These are phyloP conservation scores for Cheilosia grossa DNA, from an alignment of 2,888 invertebrate genomes.

Conservation along the genomic window DNA sequence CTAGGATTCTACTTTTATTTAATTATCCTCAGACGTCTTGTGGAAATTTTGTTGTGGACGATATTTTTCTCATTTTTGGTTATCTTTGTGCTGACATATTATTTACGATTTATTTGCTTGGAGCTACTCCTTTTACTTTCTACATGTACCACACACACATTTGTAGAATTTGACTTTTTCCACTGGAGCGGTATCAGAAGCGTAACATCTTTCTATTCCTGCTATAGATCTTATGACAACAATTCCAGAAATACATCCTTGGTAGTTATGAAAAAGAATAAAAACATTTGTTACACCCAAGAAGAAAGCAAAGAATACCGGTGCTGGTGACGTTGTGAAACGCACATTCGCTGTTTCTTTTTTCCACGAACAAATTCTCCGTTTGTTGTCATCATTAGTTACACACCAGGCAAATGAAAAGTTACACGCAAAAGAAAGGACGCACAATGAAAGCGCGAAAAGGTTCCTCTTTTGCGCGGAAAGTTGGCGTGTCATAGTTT, in stretches of 20 bases:
- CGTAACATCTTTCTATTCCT: background rate
- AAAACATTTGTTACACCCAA: conserved; percentile 36
- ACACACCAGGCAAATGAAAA: conserved; percentile 1
- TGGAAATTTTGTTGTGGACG: background rate
- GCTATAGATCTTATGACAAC: conserved; percentile 4
- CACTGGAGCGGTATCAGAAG: conserved; percentile 5
- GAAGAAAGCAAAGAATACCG: background rate
- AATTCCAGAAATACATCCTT: conserved; percentile 24
- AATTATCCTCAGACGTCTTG: conserved; percentile 18
- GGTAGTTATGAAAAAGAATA: conserved; percentile 34
- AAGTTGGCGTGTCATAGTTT: background rate
- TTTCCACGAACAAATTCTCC: conserved; percentile 14
- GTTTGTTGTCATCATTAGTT: conserved; percentile 42
- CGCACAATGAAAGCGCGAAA: background rate
- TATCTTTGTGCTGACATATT: conserved; percentile 40
- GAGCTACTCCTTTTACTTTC: conserved; percentile 6
- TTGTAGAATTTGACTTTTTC: background rate
- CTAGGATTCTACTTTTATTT: conserved; percentile 24
- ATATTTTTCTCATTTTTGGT: conserved; percentile 17
- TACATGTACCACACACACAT: background rate
- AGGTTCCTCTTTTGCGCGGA: background rate
- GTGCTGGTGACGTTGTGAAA: conserved; percentile 2
- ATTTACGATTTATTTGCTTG: conserved; percentile 23
- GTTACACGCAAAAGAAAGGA: conserved; percentile 2
- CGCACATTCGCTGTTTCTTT: background rate